phyloP scores from a whole-genome alignment of 2,888 invertebrate species.

The Phengaris arion region DNA sequence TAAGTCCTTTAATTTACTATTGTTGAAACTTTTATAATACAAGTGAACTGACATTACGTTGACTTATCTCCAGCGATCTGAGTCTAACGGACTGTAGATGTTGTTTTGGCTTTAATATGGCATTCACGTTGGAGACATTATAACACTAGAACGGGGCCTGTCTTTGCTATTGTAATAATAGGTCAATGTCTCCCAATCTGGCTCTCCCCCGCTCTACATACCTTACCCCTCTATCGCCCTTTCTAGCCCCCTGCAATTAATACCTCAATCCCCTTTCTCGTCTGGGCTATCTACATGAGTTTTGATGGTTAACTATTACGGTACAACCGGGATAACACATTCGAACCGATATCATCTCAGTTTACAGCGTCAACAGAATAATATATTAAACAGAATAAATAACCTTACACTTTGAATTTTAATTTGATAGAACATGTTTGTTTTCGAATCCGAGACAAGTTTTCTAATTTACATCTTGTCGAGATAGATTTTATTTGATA shows the following conservation, averaged over 20 bases:
- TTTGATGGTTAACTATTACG: slow-evolving; percentile 1
- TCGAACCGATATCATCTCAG: background rate
- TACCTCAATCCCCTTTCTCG: background rate
- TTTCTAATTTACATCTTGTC: too few relatives aligned
- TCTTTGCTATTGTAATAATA: background rate
- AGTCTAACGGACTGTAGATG: background rate
- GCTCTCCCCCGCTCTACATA: background rate
- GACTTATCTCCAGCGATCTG: background rate
- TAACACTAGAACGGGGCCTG: background rate
- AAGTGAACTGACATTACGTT: background rate
- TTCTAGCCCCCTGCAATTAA: background rate
- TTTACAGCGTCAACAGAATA: background rate
- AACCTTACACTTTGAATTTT: too few relatives aligned
- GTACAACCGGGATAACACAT: background rate
- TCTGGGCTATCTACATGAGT: background rate
- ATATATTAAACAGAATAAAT: background rate
- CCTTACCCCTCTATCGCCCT: background rate
- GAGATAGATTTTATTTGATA: too few relatives aligned
- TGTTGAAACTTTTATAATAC: background rate
- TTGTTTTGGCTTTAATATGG: background rate
- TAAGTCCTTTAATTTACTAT: too few relatives aligned
- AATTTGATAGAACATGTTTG: too few relatives aligned
- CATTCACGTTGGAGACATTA: background rate
- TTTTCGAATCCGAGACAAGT: too few relatives aligned
- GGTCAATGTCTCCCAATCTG: background rate